These are phyloP conservation scores for Aptenodytes forsteri DNA, from an alignment of 2,113 vertebrate species.

Conservation along the genomic window DNA sequence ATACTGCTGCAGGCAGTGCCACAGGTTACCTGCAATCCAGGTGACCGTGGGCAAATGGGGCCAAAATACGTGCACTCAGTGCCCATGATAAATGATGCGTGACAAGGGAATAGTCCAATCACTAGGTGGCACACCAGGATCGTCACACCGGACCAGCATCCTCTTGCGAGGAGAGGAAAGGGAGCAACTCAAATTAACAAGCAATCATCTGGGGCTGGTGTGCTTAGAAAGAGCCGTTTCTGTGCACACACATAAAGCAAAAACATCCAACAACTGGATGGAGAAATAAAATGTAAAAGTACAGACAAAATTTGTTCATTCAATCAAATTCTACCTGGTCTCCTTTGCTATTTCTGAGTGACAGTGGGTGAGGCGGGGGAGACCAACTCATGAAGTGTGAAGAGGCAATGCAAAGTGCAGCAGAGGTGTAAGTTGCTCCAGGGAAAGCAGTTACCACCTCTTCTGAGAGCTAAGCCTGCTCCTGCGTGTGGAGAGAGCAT, in stretches of 20 bases:
- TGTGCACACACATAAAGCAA: neutral
- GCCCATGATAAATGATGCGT: accelerated
- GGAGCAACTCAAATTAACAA: neutral
- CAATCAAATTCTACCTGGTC: neutral
- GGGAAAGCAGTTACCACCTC: neutral
- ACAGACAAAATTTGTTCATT: neutral
- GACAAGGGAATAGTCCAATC: neutral
- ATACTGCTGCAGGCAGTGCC: neutral
- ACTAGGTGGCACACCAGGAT: conserved; percentile 46
- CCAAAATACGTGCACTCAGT: accelerated
- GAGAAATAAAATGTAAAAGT: neutral
- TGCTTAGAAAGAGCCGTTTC: neutral
- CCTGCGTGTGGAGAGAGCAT: neutral
- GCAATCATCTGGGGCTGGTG: neutral
- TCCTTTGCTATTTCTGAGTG: neutral
- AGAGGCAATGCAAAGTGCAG: neutral
- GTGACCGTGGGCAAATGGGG: neutral
- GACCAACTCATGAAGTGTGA: neutral
- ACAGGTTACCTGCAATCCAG: neutral
- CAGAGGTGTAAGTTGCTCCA: neutral
- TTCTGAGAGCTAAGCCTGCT: neutral
- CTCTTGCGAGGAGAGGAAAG: neutral
- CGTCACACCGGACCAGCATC: neutral
- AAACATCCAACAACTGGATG: neutral
- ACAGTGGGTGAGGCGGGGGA: neutral